These are phyloP conservation scores for Heliothis subflexa DNA, from an alignment of 1,140 invertebrate species.

Conservation along the genomic window DNA sequence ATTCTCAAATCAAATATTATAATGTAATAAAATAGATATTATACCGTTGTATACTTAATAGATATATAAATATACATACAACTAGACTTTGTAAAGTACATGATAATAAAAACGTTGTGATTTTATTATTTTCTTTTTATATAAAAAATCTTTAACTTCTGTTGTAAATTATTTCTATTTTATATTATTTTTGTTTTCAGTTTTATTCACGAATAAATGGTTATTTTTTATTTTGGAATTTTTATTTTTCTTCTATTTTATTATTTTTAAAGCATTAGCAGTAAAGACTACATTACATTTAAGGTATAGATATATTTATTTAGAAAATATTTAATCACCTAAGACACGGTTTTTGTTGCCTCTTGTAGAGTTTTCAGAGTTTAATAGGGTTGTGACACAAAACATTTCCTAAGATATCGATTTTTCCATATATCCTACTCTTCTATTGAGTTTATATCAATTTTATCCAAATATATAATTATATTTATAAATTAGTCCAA, in stretches of 20 bases:
- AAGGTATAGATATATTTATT: neutral
- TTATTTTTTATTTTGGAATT: slow-evolving; percentile 61
- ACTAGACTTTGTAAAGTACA: slow-evolving; percentile 44
- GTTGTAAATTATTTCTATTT: slow-evolving; percentile 58
- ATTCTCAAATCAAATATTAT: slow-evolving; percentile 39
- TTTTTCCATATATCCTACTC: slow-evolving; percentile 38
- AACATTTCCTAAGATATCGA: slow-evolving; percentile 18
- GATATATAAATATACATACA: slow-evolving; percentile 47
- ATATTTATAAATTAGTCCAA: neutral
- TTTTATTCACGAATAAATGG: slow-evolving; percentile 65
- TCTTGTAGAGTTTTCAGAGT: slow-evolving; percentile 53
- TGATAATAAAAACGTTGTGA: slow-evolving; percentile 56
- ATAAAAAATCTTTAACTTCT: slow-evolving; percentile 37
- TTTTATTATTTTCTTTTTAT: slow-evolving; percentile 62
- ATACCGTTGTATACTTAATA: slow-evolving; percentile 52
- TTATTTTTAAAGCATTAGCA: slow-evolving; percentile 7
- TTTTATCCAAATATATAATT: slow-evolving; percentile 18
- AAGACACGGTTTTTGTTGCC: slow-evolving; percentile 29
- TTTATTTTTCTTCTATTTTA: slow-evolving; percentile 50
- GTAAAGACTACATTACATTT: too few relatives aligned
- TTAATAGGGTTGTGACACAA: slow-evolving; percentile 56
- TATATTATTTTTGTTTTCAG: slow-evolving; percentile 56
- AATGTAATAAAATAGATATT: slow-evolving; percentile 48
- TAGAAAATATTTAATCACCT: slow-evolving; percentile 1
- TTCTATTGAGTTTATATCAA: slow-evolving; percentile 23